Evolutionary conservation across 23 tunicate genomes (phyloP).

Genomic region (Corella eumyota): DNA sequence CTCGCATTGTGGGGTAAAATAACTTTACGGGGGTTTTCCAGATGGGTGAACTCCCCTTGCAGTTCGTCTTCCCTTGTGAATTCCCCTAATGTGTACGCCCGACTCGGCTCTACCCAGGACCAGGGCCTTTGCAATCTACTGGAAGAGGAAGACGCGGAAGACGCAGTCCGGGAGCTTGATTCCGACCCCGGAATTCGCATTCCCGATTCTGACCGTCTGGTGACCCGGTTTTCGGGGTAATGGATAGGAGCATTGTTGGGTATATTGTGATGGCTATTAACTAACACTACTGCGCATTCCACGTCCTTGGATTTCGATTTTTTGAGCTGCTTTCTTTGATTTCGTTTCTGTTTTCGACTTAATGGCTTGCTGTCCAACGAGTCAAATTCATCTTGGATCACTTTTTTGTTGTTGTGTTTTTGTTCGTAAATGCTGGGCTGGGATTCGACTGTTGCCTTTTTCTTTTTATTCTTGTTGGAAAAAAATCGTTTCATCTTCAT

Average conservation of each 20-base stretch:
- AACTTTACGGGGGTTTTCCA: no score
- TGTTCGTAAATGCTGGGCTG: constrained; percentile 3
- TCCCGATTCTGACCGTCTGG: no score
- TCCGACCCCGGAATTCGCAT: constrained; percentile 57
- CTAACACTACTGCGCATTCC: no score
- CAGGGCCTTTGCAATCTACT: constrained; percentile 40
- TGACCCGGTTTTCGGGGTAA: no score
- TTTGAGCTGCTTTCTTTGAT: constrained; percentile 5
- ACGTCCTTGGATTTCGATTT: neutral
- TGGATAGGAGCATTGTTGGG: no score
- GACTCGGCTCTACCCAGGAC: constrained; percentile 31
- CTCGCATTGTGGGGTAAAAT: no score
- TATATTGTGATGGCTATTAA: no score
- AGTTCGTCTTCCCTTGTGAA: no score
- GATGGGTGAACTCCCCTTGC: no score
- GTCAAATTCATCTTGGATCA: neutral
- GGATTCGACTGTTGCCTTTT: constrained; percentile 3
- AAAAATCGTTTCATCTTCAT: constrained; percentile 66
- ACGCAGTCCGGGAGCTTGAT: constrained; percentile 57
- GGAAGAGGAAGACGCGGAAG: constrained; percentile 44
- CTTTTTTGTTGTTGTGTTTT: neutral
- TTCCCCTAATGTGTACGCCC: constrained; percentile 28
- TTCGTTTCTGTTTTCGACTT: neutral
- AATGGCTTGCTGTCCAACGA: neutral
- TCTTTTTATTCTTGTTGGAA: constrained; percentile 25